These are phyloP conservation scores for Chlorodrepanis virens DNA, from an alignment of 2,113 vertebrate genomes.

Conservation along the genomic window DNA sequence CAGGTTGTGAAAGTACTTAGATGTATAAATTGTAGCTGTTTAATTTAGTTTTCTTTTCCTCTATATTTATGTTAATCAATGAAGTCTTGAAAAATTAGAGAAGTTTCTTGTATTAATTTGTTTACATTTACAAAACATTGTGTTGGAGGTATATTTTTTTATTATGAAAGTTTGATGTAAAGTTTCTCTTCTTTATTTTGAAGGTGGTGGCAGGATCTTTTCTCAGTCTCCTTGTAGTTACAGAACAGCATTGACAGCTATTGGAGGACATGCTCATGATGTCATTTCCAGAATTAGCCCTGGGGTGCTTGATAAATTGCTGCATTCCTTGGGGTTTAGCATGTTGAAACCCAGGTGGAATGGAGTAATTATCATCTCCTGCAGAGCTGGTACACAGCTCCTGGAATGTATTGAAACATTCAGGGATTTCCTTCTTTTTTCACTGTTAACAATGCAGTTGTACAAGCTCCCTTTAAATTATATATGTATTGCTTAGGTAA, in stretches of 20 bases:
- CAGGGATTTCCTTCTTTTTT: neutral
- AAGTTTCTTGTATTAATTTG: neutral
- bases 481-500: neutral
- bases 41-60: neutral
- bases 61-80: neutral
- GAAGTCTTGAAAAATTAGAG: neutral
- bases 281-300: neutral
- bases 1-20: neutral
- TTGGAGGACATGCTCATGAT: neutral
- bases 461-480: neutral
- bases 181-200: neutral
- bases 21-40: neutral
- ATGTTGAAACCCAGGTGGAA: neutral
- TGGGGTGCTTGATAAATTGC: neutral
- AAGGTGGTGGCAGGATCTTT: neutral
- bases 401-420: neutral
- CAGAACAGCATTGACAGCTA: neutral
- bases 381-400: neutral
- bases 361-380: neutral
- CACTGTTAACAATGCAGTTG: neutral
- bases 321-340: neutral
- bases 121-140: neutral
- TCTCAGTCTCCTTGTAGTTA: neutral
- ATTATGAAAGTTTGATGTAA: neutral
- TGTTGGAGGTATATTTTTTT: neutral